Base-by-base conservation (phyloP, 2,797 vertebrate species). In the Apodemus agrarius region DNA sequence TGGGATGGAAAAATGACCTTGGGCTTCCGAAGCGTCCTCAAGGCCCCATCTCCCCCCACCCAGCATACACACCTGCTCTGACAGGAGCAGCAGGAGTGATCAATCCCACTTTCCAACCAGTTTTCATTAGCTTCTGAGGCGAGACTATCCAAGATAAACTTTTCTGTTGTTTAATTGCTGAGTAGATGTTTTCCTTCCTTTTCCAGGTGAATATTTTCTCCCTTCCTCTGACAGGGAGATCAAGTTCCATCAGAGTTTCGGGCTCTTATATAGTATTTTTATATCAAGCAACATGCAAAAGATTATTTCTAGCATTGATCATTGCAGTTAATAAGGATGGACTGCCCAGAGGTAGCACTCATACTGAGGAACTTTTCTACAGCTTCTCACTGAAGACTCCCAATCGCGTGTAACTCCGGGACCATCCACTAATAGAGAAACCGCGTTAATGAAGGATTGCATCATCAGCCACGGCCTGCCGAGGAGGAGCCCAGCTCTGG, bases 401-500 rank as follows among this genome's bases (percentile, higher is more conserved):
- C 98, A 97, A 96, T 97, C 97, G 98, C 96, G 97, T 98, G 98
- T 98, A 98, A 98, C 98, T 98, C 98, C 98, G 98, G 98, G 98
- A 98, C 97, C 98, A 98, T 98, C 98, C 99, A 99, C 99, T 99
- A 99, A 99, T 98, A 99, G 98, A 98, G 98, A 98, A 98, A 97
- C 97, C 98, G 98, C 98, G 99, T 99, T 99, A 99, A 99, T 99
- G 98, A 98, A 98, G 98, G 99, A 99, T 99, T 99, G 99, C 99
- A 99, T 99, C 99, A 99, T 98, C 99, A 99, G 99, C 99, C 99
- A 98, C 98, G 97, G 98, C 46, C 46, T 98, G 98, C 98, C 96
- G 98, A 98, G 98, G 52, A 52, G 52, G 52, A 98, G 98, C 98
- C 98, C 98, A 97, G 98, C 97, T 98, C 98, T 98, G 98, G 98